These are phyloP conservation scores for Bovichtus diacanthus DNA, from an alignment of 2,797 vertebrate species.

Conservation along the genomic window DNA sequence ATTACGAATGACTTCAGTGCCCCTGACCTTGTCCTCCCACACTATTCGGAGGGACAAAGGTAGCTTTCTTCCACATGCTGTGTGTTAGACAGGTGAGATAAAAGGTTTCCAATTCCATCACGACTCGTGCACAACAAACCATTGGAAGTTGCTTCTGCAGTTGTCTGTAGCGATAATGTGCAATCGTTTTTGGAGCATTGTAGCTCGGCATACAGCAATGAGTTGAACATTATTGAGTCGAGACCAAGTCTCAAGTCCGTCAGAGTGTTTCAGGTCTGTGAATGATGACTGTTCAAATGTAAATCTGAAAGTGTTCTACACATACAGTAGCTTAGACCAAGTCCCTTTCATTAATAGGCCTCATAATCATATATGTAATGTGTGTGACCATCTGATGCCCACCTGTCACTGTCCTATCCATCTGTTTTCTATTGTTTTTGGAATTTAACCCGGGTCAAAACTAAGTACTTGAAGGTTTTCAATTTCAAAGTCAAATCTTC, in stretches of 20 bases:
- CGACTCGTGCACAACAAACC: background rate
- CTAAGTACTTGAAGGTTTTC: background rate
- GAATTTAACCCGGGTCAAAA: background rate
- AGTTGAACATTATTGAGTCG: background rate
- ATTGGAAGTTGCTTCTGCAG: background rate
- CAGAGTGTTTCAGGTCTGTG: no score
- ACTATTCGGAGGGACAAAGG: conserved; percentile 1
- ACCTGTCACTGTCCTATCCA: background rate
- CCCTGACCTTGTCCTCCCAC: conserved; percentile 14
- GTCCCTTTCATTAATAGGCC: background rate
- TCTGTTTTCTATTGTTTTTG: background rate
- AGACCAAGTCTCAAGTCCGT: background rate
- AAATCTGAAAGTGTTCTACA: background rate
- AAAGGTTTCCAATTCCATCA: background rate
- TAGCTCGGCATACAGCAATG: background rate
- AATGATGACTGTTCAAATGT: background rate
- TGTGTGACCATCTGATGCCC: background rate
- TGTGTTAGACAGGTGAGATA: background rate
- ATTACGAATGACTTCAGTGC: conserved; percentile 18
- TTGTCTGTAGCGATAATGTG: background rate
- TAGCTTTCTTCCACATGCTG: background rate
- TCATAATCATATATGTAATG: background rate
- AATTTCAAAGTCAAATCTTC: background rate
- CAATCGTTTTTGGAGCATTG: background rate
- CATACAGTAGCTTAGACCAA: background rate